These are phyloP conservation scores for Neomorphus geoffroyi DNA, from an alignment of 2,797 vertebrate species.

Conservation along the genomic window DNA sequence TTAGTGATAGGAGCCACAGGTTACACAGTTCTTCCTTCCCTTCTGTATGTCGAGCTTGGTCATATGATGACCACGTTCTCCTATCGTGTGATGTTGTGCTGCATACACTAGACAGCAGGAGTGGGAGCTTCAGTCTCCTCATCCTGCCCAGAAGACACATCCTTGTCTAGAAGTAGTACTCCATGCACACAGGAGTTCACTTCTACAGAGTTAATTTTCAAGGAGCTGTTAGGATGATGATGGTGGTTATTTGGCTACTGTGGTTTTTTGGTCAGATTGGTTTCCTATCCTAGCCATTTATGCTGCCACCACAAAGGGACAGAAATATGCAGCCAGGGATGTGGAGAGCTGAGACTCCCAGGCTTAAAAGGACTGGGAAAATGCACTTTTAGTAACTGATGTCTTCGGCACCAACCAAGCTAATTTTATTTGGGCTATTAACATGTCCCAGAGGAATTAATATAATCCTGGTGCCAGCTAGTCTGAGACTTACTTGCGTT, in stretches of 20 bases:
- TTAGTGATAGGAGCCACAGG: neutral
- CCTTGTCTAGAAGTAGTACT: neutral
- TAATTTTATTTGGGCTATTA: constrained; percentile 63
- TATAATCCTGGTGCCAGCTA: constrained; percentile 58
- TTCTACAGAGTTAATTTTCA: neutral
- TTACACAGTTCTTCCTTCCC: neutral
- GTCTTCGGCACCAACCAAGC: constrained; percentile 42
- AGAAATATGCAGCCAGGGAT: neutral
- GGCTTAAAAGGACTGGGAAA: constrained; percentile 35
- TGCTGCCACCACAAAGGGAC: neutral
- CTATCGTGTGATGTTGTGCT: neutral
- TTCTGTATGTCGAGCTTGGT: neutral
- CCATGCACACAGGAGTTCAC: neutral
- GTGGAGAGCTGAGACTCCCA: neutral
- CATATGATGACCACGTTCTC: neutral
- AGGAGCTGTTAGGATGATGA: neutral
- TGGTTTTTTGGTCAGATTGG: neutral
- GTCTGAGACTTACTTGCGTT: constrained; percentile 41
- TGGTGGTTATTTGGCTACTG: neutral
- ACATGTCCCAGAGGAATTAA: constrained; percentile 46
- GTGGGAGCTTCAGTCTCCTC: neutral
- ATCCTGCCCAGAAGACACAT: neutral
- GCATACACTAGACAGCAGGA: neutral
- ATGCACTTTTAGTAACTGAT: constrained; percentile 20
- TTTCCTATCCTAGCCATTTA: neutral